phyloP scores from a whole-genome alignment of 2,888 invertebrate species.

The Torymus aiolomorphi region DNA sequence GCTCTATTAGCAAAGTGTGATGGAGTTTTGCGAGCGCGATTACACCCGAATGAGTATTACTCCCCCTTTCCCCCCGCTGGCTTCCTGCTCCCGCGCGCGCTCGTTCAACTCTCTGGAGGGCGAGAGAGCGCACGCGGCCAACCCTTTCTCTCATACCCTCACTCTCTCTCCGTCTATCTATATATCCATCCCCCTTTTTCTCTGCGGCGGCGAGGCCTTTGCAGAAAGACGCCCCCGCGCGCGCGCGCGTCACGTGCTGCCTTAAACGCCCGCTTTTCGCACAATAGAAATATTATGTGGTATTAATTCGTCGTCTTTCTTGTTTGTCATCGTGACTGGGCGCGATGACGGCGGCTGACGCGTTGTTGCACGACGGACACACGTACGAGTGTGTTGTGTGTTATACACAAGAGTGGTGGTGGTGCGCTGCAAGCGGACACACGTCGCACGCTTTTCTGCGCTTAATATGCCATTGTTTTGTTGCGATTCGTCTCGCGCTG shows the following conservation, averaged over 20 bases:
- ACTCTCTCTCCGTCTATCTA: background rate
- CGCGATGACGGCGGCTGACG: background rate
- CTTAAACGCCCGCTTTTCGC: constrained; percentile 47
- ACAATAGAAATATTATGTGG: constrained; percentile 41
- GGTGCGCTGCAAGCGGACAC: too few relatives aligned
- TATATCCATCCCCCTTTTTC: constrained; percentile 32
- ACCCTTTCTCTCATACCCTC: constrained; percentile 66
- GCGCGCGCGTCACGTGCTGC: constrained; percentile 55
- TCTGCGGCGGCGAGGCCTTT: constrained; percentile 19
- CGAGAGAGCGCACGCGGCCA: constrained; percentile 61
- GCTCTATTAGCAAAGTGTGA: constrained; percentile 76
- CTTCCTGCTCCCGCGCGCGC: constrained; percentile 1
- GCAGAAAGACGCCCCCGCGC: constrained; percentile 49
- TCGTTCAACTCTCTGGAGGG: constrained; percentile 59
- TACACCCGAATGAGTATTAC: constrained; percentile 76
- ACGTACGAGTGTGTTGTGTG: too few relatives aligned
- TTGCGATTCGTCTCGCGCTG: constrained; percentile 14
- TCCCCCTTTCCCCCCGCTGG: constrained; percentile 53
- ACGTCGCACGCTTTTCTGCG: constrained; percentile 36
- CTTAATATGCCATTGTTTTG: constrained; percentile 24
- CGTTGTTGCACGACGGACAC: background rate
- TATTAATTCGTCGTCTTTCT: constrained; percentile 53
- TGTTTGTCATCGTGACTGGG: constrained; percentile 53
- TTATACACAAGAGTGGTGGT: too few relatives aligned
- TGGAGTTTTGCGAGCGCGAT: constrained; percentile 77